These are phyloP conservation scores for Dioctria linearis DNA, from an alignment of 2,888 invertebrate species.

Conservation along the genomic window DNA sequence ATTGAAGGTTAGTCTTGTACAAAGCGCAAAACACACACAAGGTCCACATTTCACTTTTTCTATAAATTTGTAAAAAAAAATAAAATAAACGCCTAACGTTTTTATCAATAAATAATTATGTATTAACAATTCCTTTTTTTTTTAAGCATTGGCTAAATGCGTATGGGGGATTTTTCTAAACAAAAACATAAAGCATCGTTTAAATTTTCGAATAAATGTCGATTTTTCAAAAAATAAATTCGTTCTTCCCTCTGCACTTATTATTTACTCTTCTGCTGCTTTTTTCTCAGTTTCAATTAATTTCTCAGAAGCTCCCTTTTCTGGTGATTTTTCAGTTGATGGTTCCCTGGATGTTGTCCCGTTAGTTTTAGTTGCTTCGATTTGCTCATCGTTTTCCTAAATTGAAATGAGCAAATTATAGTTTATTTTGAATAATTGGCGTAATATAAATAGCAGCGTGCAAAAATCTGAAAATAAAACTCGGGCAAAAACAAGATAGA, in stretches of 20 bases:
- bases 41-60: no score
- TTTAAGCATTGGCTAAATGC: conserved; percentile 16
- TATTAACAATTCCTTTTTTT: not conserved
- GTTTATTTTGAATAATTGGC: no score
- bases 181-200: conserved; percentile 2
- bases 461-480: no score
- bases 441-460: no score
- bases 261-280: conserved; percentile 33
- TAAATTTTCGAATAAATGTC: not conserved
- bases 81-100: no score
- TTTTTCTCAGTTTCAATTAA: conserved; percentile 23
- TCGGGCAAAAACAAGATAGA: not conserved
- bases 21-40: no score
- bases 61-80: no score
- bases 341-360: conserved; percentile 51
- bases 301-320: conserved; percentile 10
- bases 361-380: conserved; percentile 41
- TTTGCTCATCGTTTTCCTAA: conserved; percentile 33
- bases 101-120: no score
- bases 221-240: not conserved
- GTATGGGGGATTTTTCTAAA: not conserved
- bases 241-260: not conserved
- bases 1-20: no score
- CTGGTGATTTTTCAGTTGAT: conserved; percentile 50
- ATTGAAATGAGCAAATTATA: not conserved